These are phyloP conservation scores for Drosophila falleni DNA, from an alignment of 2,888 invertebrate species.

Conservation along the genomic window DNA sequence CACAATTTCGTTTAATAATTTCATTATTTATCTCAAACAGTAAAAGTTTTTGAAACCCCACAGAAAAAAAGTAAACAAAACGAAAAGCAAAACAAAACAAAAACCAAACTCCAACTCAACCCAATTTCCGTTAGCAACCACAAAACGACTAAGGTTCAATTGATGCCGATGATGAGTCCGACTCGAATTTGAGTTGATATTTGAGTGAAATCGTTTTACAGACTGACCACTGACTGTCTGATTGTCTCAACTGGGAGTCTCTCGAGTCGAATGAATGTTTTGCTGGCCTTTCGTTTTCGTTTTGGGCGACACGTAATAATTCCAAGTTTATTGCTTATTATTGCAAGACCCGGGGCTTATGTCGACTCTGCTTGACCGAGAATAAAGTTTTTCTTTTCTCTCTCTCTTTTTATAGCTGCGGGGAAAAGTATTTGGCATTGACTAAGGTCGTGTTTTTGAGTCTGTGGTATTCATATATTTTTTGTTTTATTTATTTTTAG, in stretches of 20 bases:
- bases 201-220: constrained; percentile 25
- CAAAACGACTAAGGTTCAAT: constrained; percentile 76
- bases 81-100: constrained; percentile 31
- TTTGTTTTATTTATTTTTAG: neutral
- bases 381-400: constrained; percentile 31
- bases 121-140: constrained; percentile 60
- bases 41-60: constrained; percentile 45
- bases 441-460: constrained; percentile 46
- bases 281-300: constrained; percentile 72
- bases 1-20: constrained; percentile 49
- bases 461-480: neutral
- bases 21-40: constrained; percentile 43
- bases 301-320: constrained; percentile 71
- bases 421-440: constrained; percentile 53
- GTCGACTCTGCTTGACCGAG: constrained; percentile 38
- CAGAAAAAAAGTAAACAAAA: constrained; percentile 7
- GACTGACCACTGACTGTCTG: constrained; percentile 15
- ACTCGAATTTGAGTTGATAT: constrained; percentile 19
- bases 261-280: constrained; percentile 41
- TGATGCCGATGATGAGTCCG: constrained; percentile 41
- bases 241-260: constrained; percentile 27
- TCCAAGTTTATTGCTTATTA: constrained; percentile 70
- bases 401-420: neutral
- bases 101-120: constrained; percentile 67
- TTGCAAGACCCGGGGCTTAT: constrained; percentile 45